phyloP scores from a whole-genome alignment of 92 coral and sea anemone species.

The Porites divaricata region DNA sequence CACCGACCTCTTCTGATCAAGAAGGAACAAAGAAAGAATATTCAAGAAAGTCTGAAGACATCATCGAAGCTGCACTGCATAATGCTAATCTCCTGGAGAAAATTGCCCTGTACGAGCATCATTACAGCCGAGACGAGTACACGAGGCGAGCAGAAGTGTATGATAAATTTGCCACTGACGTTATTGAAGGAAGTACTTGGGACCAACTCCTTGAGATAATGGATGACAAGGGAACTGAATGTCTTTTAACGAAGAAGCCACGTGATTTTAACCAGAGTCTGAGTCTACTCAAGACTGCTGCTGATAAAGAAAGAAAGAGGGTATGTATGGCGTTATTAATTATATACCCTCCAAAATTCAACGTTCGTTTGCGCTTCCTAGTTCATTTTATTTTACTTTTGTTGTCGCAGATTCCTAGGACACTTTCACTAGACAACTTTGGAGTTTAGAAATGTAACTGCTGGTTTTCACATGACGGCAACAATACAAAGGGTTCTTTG shows the following conservation, averaged over 20 bases:
- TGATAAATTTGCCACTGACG: conserved; percentile 14
- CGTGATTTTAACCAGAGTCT: conserved; percentile 7
- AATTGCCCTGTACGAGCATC: conserved; percentile 10
- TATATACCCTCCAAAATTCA: too few relatives aligned
- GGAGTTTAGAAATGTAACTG: too few relatives aligned
- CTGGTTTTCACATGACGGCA: too few relatives aligned
- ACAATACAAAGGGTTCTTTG: too few relatives aligned
- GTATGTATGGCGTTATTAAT: neutral
- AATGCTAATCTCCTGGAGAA: conserved; percentile 16
- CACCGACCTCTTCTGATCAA: neutral
- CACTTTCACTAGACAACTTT: too few relatives aligned
- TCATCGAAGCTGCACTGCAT: conserved; percentile 3
- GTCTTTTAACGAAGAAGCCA: neutral
- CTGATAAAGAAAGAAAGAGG: conserved; percentile 16
- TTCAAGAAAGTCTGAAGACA: too few relatives aligned
- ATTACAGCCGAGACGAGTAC: conserved; percentile 7
- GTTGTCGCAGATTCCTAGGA: too few relatives aligned
- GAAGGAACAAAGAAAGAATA: neutral
- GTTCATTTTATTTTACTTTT: too few relatives aligned
- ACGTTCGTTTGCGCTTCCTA: too few relatives aligned
- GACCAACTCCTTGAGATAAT: conserved; percentile 2
- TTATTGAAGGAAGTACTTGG: neutral
- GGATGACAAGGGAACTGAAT: conserved; percentile 13
- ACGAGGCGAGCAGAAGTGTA: neutral
- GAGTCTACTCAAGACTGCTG: conserved; percentile 22